Conservation (phyloP, 2,113 vertebrate genomes). For the Dicrurus megarhynchus region DNA sequence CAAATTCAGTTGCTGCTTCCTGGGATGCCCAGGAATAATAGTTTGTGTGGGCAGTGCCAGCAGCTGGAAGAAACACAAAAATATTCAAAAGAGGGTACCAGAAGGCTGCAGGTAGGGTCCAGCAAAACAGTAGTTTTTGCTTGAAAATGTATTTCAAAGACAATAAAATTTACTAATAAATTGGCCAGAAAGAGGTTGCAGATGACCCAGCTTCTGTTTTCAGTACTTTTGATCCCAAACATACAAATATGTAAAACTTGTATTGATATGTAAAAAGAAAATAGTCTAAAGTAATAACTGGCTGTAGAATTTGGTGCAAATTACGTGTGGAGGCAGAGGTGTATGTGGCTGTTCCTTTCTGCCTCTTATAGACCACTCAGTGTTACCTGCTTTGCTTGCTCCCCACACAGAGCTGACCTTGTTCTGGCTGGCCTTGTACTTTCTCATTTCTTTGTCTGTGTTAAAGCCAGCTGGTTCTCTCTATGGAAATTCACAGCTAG, state of each 20-base stretch:
- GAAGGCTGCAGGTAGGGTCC: background rate
- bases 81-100: background rate
- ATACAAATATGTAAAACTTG: background rate
- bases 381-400: background rate
- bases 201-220: background rate
- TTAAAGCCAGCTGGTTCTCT: conserved; percentile 52
- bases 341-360: background rate
- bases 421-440: conserved; percentile 49
- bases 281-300: background rate
- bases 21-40: background rate
- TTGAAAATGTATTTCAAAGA: background rate
- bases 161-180: background rate
- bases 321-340: background rate
- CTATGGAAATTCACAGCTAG: conserved; percentile 58
- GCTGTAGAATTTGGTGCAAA: background rate
- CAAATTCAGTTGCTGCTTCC: background rate
- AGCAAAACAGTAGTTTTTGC: background rate
- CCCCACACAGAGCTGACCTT: conserved; percentile 31
- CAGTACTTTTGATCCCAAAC: background rate
- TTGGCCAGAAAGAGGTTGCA: background rate
- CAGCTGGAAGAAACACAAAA: background rate
- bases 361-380: background rate
- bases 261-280: background rate
- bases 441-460: conserved; percentile 47
- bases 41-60: background rate